Evolutionary conservation across 2,797 vertebrate genomes (phyloP), one percentile per base, ranked within the genome.

Genomic region (Oreochromis grahami): DNA sequence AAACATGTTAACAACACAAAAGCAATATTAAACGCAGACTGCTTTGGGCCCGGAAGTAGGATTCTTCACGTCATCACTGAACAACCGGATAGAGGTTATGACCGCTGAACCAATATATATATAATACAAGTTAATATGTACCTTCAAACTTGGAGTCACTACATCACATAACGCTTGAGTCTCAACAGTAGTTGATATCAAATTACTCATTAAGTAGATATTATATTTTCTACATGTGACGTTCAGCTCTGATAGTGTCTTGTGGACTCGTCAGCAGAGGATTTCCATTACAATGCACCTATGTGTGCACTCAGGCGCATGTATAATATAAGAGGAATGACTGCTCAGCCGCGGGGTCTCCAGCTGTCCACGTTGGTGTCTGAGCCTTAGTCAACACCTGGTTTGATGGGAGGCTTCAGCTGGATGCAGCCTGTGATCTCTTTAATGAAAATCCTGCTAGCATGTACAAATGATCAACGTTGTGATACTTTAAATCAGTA

Each of bases 221-320:
- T 60, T 11, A 11, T 34, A 34, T 13, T 0, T 0, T 63, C 17
- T 0, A n/a, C 58, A 11, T 60, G 56, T 34, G 29, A 11, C 56
- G 8, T 6, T 34, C 58, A 1, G 17, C 17, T 63, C 19, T 5
- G 53, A 29, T 1, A 55, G 58, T 12, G 32, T 6, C 17, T 2
- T 1, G 2, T 63, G 58, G 58, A 36, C 58, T 7, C 9, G 15
- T 19, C 58, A 63, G 58, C 58, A 63, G 17, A 3, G 58, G 10
- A 38, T 21, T 7, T 63, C 11, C 58, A 38, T 63, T n/a, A 63
- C 58, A 63, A 13, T 38, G 58, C 58, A 38, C 34, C 11, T 0
- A 4, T 13, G 58, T 38, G 19, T n/a, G 58, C 58, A 0, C 58
- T 36, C 58, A 36, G 58, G 32, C 32, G 2, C 29, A 60, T 60